These are phyloP conservation scores for Cordilura impudica DNA, from an alignment of 2,888 invertebrate genomes.

Conservation along the genomic window DNA sequence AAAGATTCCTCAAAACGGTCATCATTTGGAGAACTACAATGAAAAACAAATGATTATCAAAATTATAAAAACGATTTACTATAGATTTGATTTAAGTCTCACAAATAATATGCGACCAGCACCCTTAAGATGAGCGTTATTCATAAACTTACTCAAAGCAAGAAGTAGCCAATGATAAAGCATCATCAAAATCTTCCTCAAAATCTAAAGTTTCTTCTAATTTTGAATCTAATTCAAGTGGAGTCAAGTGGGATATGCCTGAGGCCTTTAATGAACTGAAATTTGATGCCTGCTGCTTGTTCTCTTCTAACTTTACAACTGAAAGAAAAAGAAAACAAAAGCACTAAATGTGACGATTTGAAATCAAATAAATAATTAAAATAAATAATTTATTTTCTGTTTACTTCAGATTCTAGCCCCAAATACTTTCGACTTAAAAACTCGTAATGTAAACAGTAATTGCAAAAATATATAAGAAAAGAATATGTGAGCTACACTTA, in stretches of 20 bases:
- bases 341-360: no score
- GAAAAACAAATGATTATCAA: not conserved
- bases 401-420: no score
- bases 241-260: constrained; percentile 52
- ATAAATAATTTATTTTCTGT: no score
- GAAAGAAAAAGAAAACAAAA: not conserved
- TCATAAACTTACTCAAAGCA: constrained; percentile 67
- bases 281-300: not conserved
- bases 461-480: no score
- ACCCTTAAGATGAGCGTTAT: no score
- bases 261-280: not conserved
- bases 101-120: no score
- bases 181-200: constrained; percentile 65
- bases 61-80: no score
- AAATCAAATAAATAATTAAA: no score
- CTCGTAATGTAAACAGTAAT: no score
- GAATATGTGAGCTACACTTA: no score
- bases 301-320: not conserved
- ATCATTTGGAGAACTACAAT: constrained; percentile 65
- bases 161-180: constrained; percentile 66
- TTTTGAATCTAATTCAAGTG: constrained; percentile 65
- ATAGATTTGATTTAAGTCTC: no score
- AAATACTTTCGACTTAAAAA: no score
- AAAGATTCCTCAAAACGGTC: constrained; percentile 63
- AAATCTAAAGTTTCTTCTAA: constrained; percentile 65